Conservation (phyloP, 2,797 vertebrate species). For the Girardinus metallicus region DNA sequence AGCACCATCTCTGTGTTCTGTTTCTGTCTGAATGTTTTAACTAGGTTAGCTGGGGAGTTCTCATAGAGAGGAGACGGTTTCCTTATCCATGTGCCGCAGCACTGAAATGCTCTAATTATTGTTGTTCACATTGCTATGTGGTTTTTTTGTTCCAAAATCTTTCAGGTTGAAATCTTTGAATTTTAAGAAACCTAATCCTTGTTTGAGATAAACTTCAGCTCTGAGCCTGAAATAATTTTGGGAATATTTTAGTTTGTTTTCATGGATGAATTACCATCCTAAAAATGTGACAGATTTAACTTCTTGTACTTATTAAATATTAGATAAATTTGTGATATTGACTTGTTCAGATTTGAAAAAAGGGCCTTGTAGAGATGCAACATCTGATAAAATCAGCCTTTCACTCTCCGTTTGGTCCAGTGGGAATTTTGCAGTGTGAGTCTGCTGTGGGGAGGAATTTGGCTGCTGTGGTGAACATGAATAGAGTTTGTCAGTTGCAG, state of each 20-base stretch:
- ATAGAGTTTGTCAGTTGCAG: slow-evolving; percentile 16
- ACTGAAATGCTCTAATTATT: neutral
- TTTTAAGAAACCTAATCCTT: neutral
- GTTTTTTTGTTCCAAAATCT: no score
- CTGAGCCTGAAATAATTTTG: no score
- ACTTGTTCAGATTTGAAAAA: neutral
- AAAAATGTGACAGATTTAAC: neutral
- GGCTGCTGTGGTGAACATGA: slow-evolving; percentile 11
- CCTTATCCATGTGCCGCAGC: slow-evolving; percentile 27
- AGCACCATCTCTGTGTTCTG: neutral
- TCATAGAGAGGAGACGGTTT: slow-evolving; percentile 31
- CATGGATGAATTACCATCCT: neutral
- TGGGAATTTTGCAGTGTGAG: neutral
- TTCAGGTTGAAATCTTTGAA: neutral
- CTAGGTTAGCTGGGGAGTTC: slow-evolving; percentile 31
- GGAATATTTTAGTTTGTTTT: neutral
- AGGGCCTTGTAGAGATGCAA: neutral
- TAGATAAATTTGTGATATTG: neutral
- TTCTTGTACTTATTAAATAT: neutral
- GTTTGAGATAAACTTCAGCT: neutral
- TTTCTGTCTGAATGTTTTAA: neutral
- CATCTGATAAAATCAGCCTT: neutral
- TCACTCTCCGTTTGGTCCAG: neutral
- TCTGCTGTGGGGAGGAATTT: slow-evolving; percentile 8
- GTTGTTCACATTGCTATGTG: neutral